Conservation (phyloP, 2,888 invertebrate species). For the Apoda limacodes region DNA sequence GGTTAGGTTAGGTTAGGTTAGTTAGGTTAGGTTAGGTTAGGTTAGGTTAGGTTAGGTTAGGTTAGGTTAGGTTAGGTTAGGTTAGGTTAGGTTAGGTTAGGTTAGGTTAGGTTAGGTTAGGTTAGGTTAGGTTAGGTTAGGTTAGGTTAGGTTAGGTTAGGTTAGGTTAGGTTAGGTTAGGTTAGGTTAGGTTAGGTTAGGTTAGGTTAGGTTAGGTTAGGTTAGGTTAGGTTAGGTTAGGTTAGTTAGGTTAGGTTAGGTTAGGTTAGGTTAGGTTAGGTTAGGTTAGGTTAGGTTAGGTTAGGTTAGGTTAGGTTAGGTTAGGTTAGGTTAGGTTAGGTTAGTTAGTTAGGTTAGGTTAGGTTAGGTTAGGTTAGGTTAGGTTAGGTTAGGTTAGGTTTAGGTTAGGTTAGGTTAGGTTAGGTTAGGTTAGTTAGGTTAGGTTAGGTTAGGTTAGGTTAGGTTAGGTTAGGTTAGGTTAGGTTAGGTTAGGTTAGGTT, state of each 20-base stretch:
- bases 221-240: conserved; percentile 9
- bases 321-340: conserved; percentile 17
- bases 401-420: no score
- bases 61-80: no score
- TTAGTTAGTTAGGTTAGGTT: conserved; percentile 17
- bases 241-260: conserved; percentile 13
- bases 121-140: conserved; percentile 6
- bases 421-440: conserved; percentile 17
- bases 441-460: conserved; percentile 21
- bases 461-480: conserved; percentile 23
- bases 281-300: conserved; percentile 14
- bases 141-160: conserved; percentile 5
- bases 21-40: no score
- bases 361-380: conserved; percentile 23
- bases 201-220: conserved; percentile 10
- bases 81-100: conserved; percentile 4
- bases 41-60: no score
- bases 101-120: conserved; percentile 5
- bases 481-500: conserved; percentile 23
- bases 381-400: conserved; percentile 23
- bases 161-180: conserved; percentile 7
- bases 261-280: conserved; percentile 14
- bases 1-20: no score
- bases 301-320: conserved; percentile 16
- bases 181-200: conserved; percentile 7